Evolutionary conservation across 1,140 invertebrate genomes (phyloP), one percentile per base, ranked within the genome.

Genomic region (Hyposmocoma kahamanoa): DNA sequence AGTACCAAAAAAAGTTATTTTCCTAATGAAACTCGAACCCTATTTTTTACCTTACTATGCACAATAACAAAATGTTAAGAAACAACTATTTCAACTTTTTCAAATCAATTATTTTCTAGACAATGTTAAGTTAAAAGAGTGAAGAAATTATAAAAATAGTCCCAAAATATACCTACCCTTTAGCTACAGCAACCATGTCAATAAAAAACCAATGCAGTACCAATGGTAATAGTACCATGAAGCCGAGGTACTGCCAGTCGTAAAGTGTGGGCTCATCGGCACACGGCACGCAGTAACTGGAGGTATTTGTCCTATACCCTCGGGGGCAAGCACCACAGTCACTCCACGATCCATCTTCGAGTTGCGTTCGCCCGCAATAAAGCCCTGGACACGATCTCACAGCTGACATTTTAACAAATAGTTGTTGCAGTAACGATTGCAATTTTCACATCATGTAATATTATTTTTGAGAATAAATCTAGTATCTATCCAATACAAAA

Each of bases 211-310:
- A 96, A 81, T 98, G 96, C 47, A 98, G 84, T 22, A 97, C 91
- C 9, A 98, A 75, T 0, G 95, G 92, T 28, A 97, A 62, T 5
- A 97, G 70, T 0, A 92, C 94, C 95, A 98, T 97, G 67, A 98
- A 98, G 1, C 95, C 94, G 11, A 98, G 87, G 82, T 97, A 98
- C 1, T 98, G 88, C 93, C 95, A 97, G 70, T 98, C 97, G 71
- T 98, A 98, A n/a, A 96, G 89, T 22, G 90, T 86, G 0, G 95
- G 92, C 13, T 87, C 84, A 47, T 94, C 92, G 2, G 90, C 86
- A 72, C 97, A 98, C 4, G 90, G 90, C 19, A 90, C 82, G 80
- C 97, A 98, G 4, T 84, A 81, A 48, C 77, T 82, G 1, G 74
- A 65, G 0, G 71, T 74, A 56, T 80, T 87, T 0, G 80, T 84